These are phyloP conservation scores for Myiagra hebetior DNA, from an alignment of 2,113 vertebrate genomes.

Conservation along the genomic window DNA sequence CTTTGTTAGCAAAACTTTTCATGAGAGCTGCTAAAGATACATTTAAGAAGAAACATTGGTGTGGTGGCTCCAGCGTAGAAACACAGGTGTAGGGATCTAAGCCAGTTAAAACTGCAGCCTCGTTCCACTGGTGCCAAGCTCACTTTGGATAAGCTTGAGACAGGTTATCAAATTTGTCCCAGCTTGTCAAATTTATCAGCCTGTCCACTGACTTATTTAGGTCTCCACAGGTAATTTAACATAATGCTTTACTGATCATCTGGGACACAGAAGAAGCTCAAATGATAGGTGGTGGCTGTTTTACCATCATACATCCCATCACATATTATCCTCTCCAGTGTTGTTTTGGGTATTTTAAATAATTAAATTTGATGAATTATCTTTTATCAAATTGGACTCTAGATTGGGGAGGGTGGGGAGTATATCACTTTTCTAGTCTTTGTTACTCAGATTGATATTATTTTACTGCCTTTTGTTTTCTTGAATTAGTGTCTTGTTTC, in stretches of 20 bases:
- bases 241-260: neutral
- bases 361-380: neutral
- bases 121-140: fast-evolving
- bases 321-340: neutral
- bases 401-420: fast-evolving
- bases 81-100: neutral
- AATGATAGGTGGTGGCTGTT: neutral
- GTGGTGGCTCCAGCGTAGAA: fast-evolving
- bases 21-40: neutral
- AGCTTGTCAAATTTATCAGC: neutral
- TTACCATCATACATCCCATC: neutral
- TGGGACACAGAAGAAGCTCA: neutral
- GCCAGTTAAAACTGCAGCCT: neutral
- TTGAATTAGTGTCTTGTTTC: neutral
- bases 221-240: neutral
- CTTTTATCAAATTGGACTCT: neutral
- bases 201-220: neutral
- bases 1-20: neutral
- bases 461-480: neutral
- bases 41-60: neutral
- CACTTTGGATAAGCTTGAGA: neutral
- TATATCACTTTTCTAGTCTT: neutral
- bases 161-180: neutral
- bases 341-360: neutral
- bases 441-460: neutral